Percentiles rank a stretch among this genome's conserved stretches.
Conservation (phyloP, 2,797 vertebrate genomes). For the Gymnodraco acuticeps region DNA sequence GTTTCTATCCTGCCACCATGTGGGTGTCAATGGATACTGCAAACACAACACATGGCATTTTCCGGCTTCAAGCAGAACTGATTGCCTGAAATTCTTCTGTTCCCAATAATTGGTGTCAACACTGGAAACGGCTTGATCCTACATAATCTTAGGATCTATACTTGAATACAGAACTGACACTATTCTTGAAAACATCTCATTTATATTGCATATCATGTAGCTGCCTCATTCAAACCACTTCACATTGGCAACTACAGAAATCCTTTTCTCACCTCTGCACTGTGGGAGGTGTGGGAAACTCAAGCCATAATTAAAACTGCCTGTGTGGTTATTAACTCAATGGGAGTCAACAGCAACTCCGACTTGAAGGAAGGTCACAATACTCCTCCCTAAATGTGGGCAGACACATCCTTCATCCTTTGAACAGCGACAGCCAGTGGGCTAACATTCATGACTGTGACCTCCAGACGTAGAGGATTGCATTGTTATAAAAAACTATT, state of each 20-base stretch:
- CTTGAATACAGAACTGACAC: neutral
- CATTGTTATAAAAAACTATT: neutral
- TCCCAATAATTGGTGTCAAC: neutral
- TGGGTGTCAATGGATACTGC: conserved; percentile 67
- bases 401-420: conserved; percentile 5
- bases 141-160: conserved; percentile 3
- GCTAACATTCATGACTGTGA: neutral
- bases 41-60: conserved; percentile 30
- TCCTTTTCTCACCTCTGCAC: neutral
- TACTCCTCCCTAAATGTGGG: neutral
- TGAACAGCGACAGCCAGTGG: neutral
- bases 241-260: neutral
- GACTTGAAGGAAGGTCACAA: neutral
- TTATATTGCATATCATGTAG: neutral
- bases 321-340: conserved; percentile 4
- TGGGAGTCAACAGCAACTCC: neutral
- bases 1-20: conserved; percentile 78
- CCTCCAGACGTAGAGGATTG: neutral
- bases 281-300: conserved; percentile 9
- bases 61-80: neutral
- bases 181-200: conserved; percentile 4
- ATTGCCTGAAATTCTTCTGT: conserved; percentile 12
- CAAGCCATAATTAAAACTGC: conserved; percentile 3
- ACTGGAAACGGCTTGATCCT: neutral
- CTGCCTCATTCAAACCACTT: neutral